A percentile compares a stretch with the other conserved stretches of the same genome.
These are phyloP conservation scores for Calycopis cecrops DNA, from an alignment of 1,140 invertebrate species.

Conservation along the genomic window DNA sequence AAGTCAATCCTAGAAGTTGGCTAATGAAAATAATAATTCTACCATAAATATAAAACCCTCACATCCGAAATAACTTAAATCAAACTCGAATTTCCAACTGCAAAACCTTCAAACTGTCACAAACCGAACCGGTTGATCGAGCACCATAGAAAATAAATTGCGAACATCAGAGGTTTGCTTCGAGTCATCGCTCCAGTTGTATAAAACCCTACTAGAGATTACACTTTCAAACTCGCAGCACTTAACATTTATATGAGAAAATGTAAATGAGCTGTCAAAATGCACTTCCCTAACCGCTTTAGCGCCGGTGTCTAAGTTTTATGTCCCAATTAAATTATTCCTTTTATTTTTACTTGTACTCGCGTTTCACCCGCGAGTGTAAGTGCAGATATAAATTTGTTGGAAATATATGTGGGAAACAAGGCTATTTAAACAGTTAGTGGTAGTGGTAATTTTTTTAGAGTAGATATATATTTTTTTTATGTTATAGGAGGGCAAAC, in stretches of 20 bases:
- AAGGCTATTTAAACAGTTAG: no score
- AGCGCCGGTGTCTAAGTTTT: neutral
- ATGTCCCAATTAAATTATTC: conserved; percentile 1
- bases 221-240: conserved; percentile 6
- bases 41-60: no score
- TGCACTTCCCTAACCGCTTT: conserved; percentile 13
- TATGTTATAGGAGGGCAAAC: no score
- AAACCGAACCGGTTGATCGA: conserved; percentile 2
- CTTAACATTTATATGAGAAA: conserved; percentile 13
- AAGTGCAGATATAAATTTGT: no score
- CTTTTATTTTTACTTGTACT: no score
- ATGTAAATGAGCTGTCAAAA: conserved; percentile 16
- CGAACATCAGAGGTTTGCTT: neutral
- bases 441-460: no score
- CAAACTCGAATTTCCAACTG: neutral
- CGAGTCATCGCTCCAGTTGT: neutral
- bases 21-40: no score
- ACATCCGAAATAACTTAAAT: neutral
- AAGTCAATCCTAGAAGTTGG: no score
- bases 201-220: conserved; percentile 2
- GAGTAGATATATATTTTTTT: no score
- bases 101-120: conserved; percentile 6
- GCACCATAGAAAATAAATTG: conserved; percentile 12
- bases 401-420: no score
- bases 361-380: no score